Evolutionary conservation across 2,113 vertebrate genomes (phyloP).

Genomic region (Caracal caracal): DNA sequence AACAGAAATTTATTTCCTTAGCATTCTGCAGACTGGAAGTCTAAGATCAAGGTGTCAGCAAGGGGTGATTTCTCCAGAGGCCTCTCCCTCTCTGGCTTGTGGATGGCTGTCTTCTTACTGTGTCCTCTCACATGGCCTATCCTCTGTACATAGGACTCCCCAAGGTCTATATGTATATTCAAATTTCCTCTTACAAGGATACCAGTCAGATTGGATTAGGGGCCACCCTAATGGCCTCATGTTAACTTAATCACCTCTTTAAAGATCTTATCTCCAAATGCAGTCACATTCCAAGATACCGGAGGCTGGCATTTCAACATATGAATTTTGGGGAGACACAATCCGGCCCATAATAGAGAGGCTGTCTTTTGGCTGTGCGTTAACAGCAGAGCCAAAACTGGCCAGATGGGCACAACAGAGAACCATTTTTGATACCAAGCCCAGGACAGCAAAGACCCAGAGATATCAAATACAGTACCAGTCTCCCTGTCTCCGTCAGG

Average conservation of each 20-base stretch:
- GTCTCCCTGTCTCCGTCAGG: not conserved
- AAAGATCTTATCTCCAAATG: slow-evolving; percentile 5
- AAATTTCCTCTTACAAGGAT: not conserved
- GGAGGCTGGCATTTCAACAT: not conserved
- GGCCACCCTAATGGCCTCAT: not conserved
- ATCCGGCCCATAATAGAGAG: not conserved
- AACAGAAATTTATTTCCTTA: not conserved
- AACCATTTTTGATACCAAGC: not conserved
- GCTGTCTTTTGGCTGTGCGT: not conserved
- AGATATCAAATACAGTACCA: not conserved
- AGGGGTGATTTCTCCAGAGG: not conserved
- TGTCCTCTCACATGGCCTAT: not conserved
- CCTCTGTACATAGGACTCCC: not conserved
- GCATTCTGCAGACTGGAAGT: not conserved
- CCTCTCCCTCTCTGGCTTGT: not conserved
- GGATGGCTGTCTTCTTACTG: not conserved
- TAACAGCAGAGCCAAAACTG: not conserved
- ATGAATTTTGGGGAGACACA: not conserved
- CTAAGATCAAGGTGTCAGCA: not conserved
- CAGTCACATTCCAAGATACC: not conserved
- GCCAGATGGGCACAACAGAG: not conserved
- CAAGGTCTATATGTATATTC: not conserved
- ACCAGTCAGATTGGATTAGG: not conserved
- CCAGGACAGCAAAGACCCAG: not conserved
- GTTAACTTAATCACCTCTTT: not conserved